phyloP scores from a whole-genome alignment of 64 coral and sea anemone species.

The Hydrozoanthus tunicans region DNA sequence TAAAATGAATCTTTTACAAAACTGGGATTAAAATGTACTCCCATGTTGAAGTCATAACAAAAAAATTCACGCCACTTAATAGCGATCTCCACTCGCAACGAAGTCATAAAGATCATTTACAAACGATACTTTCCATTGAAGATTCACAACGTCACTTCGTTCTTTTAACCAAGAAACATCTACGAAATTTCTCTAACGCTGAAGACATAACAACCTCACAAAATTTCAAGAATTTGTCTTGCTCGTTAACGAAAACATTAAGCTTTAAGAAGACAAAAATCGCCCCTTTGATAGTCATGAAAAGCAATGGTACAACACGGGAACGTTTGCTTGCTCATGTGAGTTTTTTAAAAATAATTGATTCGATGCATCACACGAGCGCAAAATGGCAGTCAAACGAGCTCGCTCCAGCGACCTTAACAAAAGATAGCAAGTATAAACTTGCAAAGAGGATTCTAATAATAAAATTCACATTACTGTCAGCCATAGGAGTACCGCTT shows the following conservation, averaged over 20 bases:
- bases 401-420: not conserved
- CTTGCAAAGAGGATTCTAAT: not conserved
- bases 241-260: conserved; percentile 23
- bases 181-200: not conserved
- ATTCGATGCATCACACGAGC: conserved; percentile 20
- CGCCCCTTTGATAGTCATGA: not conserved
- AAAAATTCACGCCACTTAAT: conserved; percentile 36
- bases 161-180: not conserved
- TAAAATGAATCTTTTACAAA: conserved; percentile 52
- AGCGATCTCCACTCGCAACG: not conserved
- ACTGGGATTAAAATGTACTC: conserved; percentile 28
- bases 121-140: not conserved
- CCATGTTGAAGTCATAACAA: conserved; percentile 31
- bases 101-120: not conserved
- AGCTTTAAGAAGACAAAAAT: conserved; percentile 15
- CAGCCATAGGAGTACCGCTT: conserved; percentile 19
- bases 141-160: too few species aligned
- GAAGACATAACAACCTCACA: conserved; percentile 10
- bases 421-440: not conserved
- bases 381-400: not conserved
- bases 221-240: conserved; percentile 5
- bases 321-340: not conserved
- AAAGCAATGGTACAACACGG: not conserved
- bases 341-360: conserved; percentile 18
- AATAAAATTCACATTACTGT: conserved; percentile 11